phyloP scores from a whole-genome alignment of 2,888 invertebrate species.

The Pandemis heparana region DNA sequence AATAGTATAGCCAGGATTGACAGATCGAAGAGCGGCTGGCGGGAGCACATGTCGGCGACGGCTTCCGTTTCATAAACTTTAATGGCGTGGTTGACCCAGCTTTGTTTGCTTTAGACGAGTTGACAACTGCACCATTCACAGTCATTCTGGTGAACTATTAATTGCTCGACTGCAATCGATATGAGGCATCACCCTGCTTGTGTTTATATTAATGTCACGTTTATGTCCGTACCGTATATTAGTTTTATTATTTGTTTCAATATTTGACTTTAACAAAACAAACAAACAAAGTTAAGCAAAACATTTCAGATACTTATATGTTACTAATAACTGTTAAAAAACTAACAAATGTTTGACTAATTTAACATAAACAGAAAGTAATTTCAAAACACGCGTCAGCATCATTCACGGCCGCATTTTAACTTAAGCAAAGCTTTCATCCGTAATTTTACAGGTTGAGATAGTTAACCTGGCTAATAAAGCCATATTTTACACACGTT shows the following conservation, averaged over 20 bases:
- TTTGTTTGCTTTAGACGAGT: constrained; percentile 79
- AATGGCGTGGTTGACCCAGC: constrained; percentile 84
- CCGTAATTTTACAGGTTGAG: constrained; percentile 35
- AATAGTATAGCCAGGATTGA: constrained; percentile 63
- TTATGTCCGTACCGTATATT: background rate
- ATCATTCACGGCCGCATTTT: background rate
- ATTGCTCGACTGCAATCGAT: constrained; percentile 63
- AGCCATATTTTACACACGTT: constrained; percentile 51
- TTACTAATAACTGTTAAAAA: too few relatives aligned
- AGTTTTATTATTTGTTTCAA: too few relatives aligned
- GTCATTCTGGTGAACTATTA: constrained; percentile 76
- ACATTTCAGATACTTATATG: too few relatives aligned
- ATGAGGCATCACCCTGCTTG: constrained; percentile 46
- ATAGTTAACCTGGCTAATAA: constrained; percentile 46
- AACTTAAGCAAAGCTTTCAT: constrained; percentile 32
- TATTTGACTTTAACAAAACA: too few relatives aligned
- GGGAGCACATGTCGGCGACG: constrained; percentile 74
- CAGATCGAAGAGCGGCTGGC: constrained; percentile 73
- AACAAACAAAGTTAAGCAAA: too few relatives aligned
- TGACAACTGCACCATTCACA: constrained; percentile 77
- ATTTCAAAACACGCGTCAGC: background rate
- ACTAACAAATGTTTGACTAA: background rate
- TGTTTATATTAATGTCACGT: constrained; percentile 8
- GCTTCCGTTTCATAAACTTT: constrained; percentile 85
- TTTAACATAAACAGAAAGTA: background rate